Conservation (phyloP, 2,113 vertebrate genomes). For the Corythornis cristatus region DNA sequence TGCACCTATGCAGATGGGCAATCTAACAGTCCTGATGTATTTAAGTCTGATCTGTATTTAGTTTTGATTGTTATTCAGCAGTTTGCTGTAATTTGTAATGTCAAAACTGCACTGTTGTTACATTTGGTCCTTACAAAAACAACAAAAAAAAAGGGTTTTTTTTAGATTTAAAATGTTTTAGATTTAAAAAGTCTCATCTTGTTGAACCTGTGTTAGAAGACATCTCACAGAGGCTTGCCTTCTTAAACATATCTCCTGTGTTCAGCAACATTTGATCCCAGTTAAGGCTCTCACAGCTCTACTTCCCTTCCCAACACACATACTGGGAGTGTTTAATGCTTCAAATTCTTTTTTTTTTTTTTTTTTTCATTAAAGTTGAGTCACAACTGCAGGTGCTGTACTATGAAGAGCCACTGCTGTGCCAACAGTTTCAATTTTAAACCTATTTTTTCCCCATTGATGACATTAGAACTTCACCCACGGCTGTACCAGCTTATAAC, state of each 20-base stretch:
- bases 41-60: neutral
- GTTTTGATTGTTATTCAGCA: neutral
- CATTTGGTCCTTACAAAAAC: neutral
- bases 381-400: slow-evolving; percentile 46
- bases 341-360: slow-evolving; percentile 32
- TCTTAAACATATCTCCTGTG: neutral
- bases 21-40: neutral
- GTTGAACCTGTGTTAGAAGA: neutral
- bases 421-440: slow-evolving; percentile 76
- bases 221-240: neutral
- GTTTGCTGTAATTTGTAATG: neutral
- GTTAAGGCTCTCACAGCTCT: slow-evolving; percentile 28
- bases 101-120: neutral
- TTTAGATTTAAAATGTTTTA: neutral
- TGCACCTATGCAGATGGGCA: neutral
- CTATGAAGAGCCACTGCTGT: slow-evolving; percentile 27
- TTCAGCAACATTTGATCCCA: slow-evolving; percentile 30
- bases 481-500: slow-evolving; percentile 74
- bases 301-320: neutral
- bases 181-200: neutral
- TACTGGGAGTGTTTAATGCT: slow-evolving; percentile 38
- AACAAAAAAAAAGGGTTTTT: neutral
- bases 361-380: slow-evolving; percentile 62
- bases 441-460: slow-evolving; percentile 69
- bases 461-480: slow-evolving; percentile 75